Evolutionary conservation across 2,888 invertebrate species (phyloP).

Genomic region (Mactromeris polynyma): DNA sequence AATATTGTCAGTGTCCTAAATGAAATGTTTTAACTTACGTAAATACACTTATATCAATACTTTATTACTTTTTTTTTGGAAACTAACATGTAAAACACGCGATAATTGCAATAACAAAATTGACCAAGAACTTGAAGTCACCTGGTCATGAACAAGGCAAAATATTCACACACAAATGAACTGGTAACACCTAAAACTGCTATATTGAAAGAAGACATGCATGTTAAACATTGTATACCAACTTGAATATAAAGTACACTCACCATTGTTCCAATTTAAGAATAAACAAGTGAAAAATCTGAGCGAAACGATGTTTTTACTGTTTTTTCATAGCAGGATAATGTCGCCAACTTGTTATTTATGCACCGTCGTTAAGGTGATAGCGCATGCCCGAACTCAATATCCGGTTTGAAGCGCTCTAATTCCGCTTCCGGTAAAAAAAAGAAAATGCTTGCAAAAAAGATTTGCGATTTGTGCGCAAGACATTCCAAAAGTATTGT

Average conservation of each 20-base stretch:
- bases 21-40: no score
- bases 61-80: no score
- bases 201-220: neutral
- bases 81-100: no score
- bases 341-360: constrained; percentile 61
- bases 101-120: neutral
- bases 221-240: neutral
- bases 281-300: neutral
- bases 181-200: neutral
- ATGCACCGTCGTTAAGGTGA: constrained; percentile 65
- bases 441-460: constrained; percentile 21
- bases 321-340: constrained; percentile 43
- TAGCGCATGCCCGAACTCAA: constrained; percentile 53
- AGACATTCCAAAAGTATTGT: neutral
- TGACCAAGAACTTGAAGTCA: neutral
- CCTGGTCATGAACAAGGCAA: neutral
- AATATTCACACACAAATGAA: neutral
- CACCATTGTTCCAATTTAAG: constrained; percentile 37
- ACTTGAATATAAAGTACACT: neutral
- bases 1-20: no score
- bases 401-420: neutral
- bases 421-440: constrained; percentile 33
- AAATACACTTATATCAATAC: no score
- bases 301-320: constrained; percentile 17
- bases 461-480: constrained; percentile 21